Percentiles rank a stretch among this genome's conserved stretches.
phyloP scores from a whole-genome alignment of 2,113 vertebrate species.

The Cromileptes altivelis region DNA sequence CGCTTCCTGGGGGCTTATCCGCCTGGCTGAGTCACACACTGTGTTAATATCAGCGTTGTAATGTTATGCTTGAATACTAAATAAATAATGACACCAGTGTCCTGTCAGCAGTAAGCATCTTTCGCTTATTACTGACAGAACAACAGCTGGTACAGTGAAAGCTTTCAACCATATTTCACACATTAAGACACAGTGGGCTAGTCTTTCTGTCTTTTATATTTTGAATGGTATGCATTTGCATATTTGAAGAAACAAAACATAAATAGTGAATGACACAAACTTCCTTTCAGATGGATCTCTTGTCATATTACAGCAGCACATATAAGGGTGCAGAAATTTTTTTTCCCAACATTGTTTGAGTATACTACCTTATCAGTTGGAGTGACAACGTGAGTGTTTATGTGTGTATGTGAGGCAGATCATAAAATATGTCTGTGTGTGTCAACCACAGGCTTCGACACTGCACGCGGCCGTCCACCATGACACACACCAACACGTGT shows the following conservation, averaged over 20 bases:
- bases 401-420: background rate
- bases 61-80: constrained; percentile 39
- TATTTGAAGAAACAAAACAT: background rate
- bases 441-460: constrained; percentile 19
- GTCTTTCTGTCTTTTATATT: background rate
- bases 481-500: constrained; percentile 18
- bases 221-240: background rate
- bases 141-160: constrained; percentile 4
- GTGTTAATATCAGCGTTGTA: constrained; percentile 46
- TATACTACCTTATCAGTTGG: background rate
- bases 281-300: background rate
- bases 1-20: constrained; percentile 11
- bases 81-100: constrained; percentile 49
- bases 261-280: background rate
- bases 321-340: background rate
- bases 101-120: constrained; percentile 16
- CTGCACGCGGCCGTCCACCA: constrained; percentile 16
- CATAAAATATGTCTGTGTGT: background rate
- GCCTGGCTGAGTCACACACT: constrained; percentile 35
- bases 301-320: constrained; percentile 1
- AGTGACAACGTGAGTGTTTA: background rate
- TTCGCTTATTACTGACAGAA: constrained; percentile 26
- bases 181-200: background rate
- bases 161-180: constrained; percentile 13
- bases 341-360: constrained; percentile 6